These are phyloP conservation scores for Drosophila lowei DNA, from an alignment of 1,140 invertebrate genomes.

Conservation along the genomic window DNA sequence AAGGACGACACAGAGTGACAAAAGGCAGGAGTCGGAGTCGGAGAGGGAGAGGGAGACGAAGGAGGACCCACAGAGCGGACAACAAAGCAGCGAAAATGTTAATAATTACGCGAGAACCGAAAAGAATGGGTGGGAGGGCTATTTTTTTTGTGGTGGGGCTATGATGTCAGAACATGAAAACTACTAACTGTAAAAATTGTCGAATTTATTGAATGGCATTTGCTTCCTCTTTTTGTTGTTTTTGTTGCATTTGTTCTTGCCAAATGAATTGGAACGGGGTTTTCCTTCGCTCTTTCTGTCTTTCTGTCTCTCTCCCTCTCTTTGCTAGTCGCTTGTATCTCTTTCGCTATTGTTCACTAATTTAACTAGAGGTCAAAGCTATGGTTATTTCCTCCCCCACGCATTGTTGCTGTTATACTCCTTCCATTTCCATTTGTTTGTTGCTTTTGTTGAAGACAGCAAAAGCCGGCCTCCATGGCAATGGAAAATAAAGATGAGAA, in stretches of 20 bases:
- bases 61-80: too few species aligned
- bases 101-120: slow-evolving; percentile 55
- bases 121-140: background rate
- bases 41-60: slow-evolving; percentile 17
- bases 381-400: slow-evolving; percentile 2
- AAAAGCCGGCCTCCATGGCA: too few species aligned
- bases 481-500: slow-evolving; percentile 30
- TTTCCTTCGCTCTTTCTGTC: background rate
- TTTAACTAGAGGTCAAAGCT: slow-evolving; percentile 43
- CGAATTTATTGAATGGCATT: slow-evolving; percentile 63
- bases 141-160: slow-evolving; percentile 8
- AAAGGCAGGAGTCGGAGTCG: slow-evolving; percentile 27
- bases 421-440: slow-evolving; percentile 34
- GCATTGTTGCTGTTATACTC: slow-evolving; percentile 26
- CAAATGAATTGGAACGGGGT: slow-evolving; percentile 69
- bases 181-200: slow-evolving; percentile 49
- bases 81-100: slow-evolving; percentile 69
- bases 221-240: slow-evolving; percentile 1
- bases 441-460: slow-evolving; percentile 21
- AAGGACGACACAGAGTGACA: slow-evolving; percentile 39
- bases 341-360: slow-evolving; percentile 61
- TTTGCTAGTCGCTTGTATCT: slow-evolving; percentile 3
- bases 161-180: slow-evolving; percentile 39
- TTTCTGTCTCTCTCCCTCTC: slow-evolving; percentile 2
- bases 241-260: slow-evolving; percentile 56